phyloP scores from a whole-genome alignment of 2,888 invertebrate species.

The Agriopis aurantiaria region DNA sequence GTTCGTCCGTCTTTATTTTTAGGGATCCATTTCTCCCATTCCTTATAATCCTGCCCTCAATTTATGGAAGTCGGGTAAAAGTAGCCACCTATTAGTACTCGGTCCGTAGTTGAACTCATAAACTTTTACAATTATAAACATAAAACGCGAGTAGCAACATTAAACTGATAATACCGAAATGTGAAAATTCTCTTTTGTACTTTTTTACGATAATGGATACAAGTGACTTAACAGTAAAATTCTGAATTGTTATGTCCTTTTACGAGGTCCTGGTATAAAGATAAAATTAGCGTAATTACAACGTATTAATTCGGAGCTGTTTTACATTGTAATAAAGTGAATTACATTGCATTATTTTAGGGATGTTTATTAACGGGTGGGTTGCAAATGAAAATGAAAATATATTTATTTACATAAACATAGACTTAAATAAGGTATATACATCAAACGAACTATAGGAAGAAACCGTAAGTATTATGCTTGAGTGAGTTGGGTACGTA shows the following conservation, averaged over 20 bases:
- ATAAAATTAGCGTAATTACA: constrained; percentile 8
- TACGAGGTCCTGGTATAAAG: background rate
- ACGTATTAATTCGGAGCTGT: constrained; percentile 5
- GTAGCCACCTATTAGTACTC: no score
- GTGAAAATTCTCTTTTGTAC: constrained; percentile 29
- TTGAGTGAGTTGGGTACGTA: no score
- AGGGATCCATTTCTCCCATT: no score
- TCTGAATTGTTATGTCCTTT: constrained; percentile 18
- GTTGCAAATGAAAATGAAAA: no score
- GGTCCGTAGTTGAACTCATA: background rate
- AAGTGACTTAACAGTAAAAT: constrained; percentile 24
- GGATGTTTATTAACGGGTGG: no score
- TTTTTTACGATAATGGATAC: constrained; percentile 34
- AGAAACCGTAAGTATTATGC: no score
- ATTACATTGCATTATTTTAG: background rate
- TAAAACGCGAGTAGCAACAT: constrained; percentile 20
- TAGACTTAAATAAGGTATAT: no score
- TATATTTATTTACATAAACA: no score
- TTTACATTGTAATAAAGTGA: background rate
- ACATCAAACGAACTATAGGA: no score
- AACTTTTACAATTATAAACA: constrained; percentile 17
- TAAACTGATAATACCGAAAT: constrained; percentile 26
- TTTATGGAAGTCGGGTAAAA: no score
- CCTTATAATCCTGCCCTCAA: no score
- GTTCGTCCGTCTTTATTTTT: no score